Conservation (phyloP, 2,113 vertebrate species). For the Nyctibius bracteatus region DNA sequence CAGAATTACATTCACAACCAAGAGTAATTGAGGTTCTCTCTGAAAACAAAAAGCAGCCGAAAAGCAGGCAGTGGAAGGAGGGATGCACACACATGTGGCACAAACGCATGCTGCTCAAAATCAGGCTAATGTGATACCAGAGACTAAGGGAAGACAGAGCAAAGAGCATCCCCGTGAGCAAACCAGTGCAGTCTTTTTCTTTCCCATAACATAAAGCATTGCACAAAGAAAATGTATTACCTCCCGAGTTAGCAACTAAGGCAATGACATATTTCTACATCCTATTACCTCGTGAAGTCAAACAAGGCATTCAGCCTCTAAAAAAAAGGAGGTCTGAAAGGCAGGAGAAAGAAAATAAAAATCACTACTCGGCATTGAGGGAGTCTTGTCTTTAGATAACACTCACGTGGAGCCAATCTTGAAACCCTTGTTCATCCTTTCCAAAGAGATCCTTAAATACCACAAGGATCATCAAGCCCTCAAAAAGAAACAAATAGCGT, state of each 20-base stretch:
- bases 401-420: not conserved
- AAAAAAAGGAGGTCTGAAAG: not conserved
- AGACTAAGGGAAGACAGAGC: not conserved
- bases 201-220: not conserved
- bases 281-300: not conserved
- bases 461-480: conserved; percentile 31
- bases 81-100: not conserved
- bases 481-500: not conserved
- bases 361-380: not conserved
- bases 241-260: not conserved
- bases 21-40: not conserved
- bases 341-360: not conserved
- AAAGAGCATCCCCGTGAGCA: not conserved
- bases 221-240: not conserved
- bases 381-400: conserved; percentile 11
- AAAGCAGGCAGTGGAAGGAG: not conserved
- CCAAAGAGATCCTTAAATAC: conserved; percentile 8
- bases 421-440: conserved; percentile 5
- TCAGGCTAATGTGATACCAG: not conserved
- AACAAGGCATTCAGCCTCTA: conserved; percentile 34
- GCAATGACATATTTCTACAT: not conserved
- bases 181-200: not conserved
- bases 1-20: not conserved
- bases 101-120: not conserved
- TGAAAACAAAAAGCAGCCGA: not conserved